phyloP scores from a whole-genome alignment of 1,140 invertebrate genomes.

The Triops cancriformis region DNA sequence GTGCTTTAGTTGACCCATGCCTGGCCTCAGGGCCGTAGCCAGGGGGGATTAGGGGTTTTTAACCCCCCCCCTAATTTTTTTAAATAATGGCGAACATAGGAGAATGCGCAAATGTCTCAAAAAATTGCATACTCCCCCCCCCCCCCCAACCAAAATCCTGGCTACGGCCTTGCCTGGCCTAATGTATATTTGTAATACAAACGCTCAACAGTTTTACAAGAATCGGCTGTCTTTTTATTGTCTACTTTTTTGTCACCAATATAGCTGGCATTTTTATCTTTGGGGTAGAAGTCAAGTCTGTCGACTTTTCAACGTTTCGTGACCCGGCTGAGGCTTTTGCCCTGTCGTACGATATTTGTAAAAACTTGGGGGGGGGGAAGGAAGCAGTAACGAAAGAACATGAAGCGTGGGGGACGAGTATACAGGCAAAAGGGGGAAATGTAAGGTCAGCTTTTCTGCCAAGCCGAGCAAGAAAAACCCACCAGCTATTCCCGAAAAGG shows the following conservation, averaged over 20 bases:
- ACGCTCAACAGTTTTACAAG: neutral
- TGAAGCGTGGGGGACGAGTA: neutral
- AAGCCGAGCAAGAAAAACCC: neutral
- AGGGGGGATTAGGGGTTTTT: too few relatives aligned
- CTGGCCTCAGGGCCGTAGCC: too few relatives aligned
- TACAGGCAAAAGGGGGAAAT: neutral
- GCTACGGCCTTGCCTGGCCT: neutral
- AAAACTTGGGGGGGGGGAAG: neutral
- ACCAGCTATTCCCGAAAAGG: neutral
- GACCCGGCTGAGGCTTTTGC: neutral
- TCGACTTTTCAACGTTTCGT: neutral
- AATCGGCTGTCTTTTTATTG: neutral
- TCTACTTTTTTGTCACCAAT: neutral
- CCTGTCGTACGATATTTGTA: neutral
- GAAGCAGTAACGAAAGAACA: neutral
- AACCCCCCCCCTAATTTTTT: too few relatives aligned
- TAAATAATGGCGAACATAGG: too few relatives aligned
- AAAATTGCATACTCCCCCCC: too few relatives aligned
- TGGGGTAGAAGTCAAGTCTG: neutral
- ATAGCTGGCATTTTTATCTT: neutral
- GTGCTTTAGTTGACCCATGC: neutral
- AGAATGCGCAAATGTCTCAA: too few relatives aligned
- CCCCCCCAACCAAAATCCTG: too few relatives aligned
- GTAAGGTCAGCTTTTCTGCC: neutral
- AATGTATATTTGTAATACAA: neutral